Conservation (phyloP, 2,113 vertebrate species). For the Apteryx mantelli region DNA sequence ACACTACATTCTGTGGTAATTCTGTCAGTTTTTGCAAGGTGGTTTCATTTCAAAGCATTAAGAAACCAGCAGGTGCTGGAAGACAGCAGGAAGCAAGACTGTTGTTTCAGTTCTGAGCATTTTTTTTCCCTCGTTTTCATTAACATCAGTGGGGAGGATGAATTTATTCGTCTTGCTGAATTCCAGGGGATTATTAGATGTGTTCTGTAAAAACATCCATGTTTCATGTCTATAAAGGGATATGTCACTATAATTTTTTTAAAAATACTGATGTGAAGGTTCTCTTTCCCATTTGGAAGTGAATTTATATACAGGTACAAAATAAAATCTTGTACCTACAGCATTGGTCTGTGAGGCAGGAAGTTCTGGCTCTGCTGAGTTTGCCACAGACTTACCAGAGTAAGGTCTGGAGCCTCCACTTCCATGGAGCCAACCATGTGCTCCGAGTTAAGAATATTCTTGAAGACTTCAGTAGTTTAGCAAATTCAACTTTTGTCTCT, state of each 20-base stretch:
- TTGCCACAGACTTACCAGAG: not conserved
- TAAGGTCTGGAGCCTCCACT: not conserved
- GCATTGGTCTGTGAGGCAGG: not conserved
- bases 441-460: not conserved
- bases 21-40: not conserved
- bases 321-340: not conserved
- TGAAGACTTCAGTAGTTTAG: not conserved
- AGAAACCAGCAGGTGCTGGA: not conserved
- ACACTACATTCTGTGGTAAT: not conserved
- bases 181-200: not conserved
- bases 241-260: not conserved
- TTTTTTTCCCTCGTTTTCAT: not conserved
- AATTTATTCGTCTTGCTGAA: not conserved
- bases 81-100: not conserved
- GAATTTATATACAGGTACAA: not conserved
- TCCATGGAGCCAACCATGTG: not conserved
- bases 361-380: accelerated
- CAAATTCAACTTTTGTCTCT: not conserved
- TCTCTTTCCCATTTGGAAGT: not conserved
- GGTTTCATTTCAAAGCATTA: not conserved
- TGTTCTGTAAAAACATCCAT: not conserved
- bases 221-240: not conserved
- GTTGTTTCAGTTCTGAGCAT: not conserved
- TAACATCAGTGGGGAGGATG: not conserved
- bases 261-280: not conserved